A percentile compares a stretch with the other conserved stretches of the same genome.
These are phyloP conservation scores for Cepaea hortensis DNA, from an alignment of 2,888 invertebrate genomes.

Conservation along the genomic window DNA sequence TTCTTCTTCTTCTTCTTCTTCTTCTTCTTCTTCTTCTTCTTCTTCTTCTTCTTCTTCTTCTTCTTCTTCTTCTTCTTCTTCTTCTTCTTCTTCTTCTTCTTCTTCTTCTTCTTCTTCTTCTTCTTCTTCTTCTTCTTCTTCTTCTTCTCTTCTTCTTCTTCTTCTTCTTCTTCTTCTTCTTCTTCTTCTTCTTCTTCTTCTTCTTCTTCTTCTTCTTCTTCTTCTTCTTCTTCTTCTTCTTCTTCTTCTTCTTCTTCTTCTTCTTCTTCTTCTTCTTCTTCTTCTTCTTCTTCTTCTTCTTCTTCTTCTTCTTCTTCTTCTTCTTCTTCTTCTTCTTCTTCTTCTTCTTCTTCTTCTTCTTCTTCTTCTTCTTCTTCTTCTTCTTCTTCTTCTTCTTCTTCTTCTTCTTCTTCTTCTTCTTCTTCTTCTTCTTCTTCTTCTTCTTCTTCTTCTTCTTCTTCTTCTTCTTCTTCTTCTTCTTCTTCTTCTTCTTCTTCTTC, in stretches of 20 bases:
- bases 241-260: constrained; percentile 7
- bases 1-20: too few relatives aligned
- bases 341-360: constrained; percentile 11
- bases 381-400: background rate
- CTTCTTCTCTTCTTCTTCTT: too few relatives aligned
- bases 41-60: too few relatives aligned
- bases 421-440: constrained; percentile 9
- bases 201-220: background rate
- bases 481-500: background rate
- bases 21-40: too few relatives aligned
- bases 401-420: constrained; percentile 22
- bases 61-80: too few relatives aligned
- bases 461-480: background rate
- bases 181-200: too few relatives aligned
- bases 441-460: constrained; percentile 11
- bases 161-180: too few relatives aligned
- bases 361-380: constrained; percentile 12
- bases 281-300: constrained; percentile 10
- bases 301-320: constrained; percentile 29
- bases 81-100: too few relatives aligned
- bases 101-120: too few relatives aligned
- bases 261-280: background rate
- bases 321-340: constrained; percentile 22
- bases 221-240: constrained; percentile 23
- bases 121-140: too few relatives aligned